phyloP scores from a whole-genome alignment of 2,888 invertebrate genomes.

The Dryobotodes eremita region DNA sequence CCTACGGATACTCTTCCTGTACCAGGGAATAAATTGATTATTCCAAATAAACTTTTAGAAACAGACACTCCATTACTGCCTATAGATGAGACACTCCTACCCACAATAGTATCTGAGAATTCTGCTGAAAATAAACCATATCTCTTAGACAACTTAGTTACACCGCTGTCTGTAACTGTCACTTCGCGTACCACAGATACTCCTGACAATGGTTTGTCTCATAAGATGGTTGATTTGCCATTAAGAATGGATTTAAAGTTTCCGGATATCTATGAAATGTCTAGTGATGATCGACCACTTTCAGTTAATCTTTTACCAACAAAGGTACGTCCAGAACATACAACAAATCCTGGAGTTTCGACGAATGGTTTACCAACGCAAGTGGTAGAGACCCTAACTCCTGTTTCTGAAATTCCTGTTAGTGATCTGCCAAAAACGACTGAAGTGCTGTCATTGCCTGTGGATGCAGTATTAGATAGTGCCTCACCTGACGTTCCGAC shows the following conservation, averaged over 20 bases:
- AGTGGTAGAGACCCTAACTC: neutral
- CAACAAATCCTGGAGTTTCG: neutral
- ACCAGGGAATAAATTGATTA: neutral
- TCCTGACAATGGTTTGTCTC: neutral
- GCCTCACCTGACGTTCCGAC: neutral
- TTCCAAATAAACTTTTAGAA: neutral
- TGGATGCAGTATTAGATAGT: neutral
- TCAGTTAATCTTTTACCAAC: neutral
- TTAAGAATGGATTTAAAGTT: slow-evolving; percentile 17
- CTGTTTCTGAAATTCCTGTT: neutral
- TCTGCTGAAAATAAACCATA: slow-evolving; percentile 3
- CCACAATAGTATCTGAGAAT: neutral
- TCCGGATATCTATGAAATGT: neutral
- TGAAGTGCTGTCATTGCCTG: neutral
- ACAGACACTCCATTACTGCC: neutral
- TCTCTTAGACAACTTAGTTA: slow-evolving; percentile 14
- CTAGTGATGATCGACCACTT: neutral
- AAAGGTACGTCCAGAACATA: too few species aligned
- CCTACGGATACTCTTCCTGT: neutral
- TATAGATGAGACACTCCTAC: neutral
- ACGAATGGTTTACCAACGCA: neutral
- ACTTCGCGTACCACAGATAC: neutral
- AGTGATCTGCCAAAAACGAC: neutral
- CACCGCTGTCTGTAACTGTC: neutral
- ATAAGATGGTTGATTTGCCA: neutral